Evolutionary conservation across 2,888 invertebrate species (phyloP).

Genomic region (Aphrophora alni): DNA sequence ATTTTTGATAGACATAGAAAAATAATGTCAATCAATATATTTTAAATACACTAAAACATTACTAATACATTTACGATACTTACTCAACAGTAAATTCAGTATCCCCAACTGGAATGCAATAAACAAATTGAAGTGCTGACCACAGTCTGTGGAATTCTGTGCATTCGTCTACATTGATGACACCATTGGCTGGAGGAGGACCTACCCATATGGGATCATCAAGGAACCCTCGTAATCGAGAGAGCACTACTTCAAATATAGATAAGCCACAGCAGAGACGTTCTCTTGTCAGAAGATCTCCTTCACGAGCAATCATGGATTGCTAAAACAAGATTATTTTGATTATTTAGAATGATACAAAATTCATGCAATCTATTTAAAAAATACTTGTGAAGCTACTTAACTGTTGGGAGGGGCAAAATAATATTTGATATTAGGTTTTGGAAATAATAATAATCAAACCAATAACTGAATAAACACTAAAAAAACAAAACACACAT

Average conservation of each 20-base stretch:
- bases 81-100: constrained; percentile 96
- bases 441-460: no score
- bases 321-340: constrained; percentile 67
- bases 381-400: no score
- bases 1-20: no score
- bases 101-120: constrained; percentile 95
- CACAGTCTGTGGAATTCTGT: constrained; percentile 96
- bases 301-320: constrained; percentile 92
- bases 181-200: constrained; percentile 87
- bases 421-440: no score
- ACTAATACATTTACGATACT: no score
- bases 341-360: no score
- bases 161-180: constrained; percentile 96
- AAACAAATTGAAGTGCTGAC: constrained; percentile 98
- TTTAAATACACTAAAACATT: no score
- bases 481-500: no score
- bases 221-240: constrained; percentile 83
- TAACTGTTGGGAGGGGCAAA: no score
- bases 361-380: no score
- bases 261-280: constrained; percentile 96
- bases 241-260: constrained; percentile 94
- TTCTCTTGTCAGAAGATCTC: constrained; percentile 95
- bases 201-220: constrained; percentile 93
- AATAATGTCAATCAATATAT: no score
- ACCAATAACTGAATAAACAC: no score